A percentile compares a stretch with the other conserved stretches of the same genome.
These are phyloP conservation scores for Mechanitis mazaeus DNA, from an alignment of 2,888 invertebrate genomes.

Conservation along the genomic window DNA sequence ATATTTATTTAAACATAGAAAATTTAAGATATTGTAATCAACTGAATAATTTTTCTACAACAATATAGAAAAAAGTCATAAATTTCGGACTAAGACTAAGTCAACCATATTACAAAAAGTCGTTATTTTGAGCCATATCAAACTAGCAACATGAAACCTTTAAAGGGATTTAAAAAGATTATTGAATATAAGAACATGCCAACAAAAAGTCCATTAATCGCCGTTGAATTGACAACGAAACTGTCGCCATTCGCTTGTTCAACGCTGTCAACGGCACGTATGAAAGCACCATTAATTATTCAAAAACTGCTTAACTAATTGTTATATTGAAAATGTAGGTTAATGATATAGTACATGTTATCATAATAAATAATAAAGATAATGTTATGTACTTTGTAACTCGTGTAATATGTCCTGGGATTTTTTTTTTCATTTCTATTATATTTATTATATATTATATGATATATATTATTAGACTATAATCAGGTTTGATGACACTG, in stretches of 20 bases:
- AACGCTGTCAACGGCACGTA: constrained; percentile 9
- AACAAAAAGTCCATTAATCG: constrained; percentile 6
- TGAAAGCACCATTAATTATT: constrained; percentile 11
- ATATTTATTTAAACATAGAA: too few species aligned
- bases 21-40: too few species aligned
- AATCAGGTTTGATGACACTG: too few species aligned
- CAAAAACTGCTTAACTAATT: constrained; percentile 3
- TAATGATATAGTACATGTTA: not conserved
- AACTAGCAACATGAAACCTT: not conserved
- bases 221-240: constrained; percentile 14
- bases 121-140: not conserved
- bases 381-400: too few species aligned
- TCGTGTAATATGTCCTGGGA: too few species aligned
- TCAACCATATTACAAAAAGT: not conserved
- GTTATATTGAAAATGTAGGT: not conserved
- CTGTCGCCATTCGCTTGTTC: constrained; percentile 13
- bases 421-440: too few species aligned
- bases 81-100: too few species aligned
- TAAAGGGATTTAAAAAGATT: not conserved
- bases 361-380: not conserved
- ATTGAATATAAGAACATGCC: constrained; percentile 6
- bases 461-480: too few species aligned
- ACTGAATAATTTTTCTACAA: too few species aligned
- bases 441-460: too few species aligned
- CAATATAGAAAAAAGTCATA: too few species aligned